A percentile compares a stretch with the other conserved stretches of the same genome.
phyloP scores from a whole-genome alignment of 2,797 vertebrate genomes.

The Anguilla obscura region DNA sequence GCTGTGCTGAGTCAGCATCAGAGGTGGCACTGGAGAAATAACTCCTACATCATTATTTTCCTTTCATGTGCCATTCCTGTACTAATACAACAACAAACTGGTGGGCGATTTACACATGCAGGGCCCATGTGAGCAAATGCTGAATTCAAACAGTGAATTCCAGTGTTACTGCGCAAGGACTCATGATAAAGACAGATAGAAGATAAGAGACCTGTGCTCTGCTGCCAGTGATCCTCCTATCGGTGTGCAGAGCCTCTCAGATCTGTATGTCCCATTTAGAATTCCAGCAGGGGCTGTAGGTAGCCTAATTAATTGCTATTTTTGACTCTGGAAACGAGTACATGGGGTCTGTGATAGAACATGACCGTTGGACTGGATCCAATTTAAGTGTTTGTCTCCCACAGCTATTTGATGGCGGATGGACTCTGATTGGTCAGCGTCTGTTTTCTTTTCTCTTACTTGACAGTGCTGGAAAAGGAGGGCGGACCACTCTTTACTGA shows the following conservation, averaged over 20 bases:
- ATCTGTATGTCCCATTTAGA: conserved; percentile 59
- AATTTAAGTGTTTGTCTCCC: background rate
- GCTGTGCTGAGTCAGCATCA: conserved; percentile 1
- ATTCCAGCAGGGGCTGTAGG: conserved; percentile 59
- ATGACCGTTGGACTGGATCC: conserved; percentile 40
- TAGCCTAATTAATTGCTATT: conserved; percentile 78
- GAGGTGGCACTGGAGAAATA: conserved; percentile 17
- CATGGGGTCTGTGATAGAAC: background rate
- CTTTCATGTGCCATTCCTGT: background rate
- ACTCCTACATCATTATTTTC: background rate
- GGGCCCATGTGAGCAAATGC: background rate
- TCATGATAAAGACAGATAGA: background rate
- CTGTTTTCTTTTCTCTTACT: background rate
- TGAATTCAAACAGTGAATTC: conserved; percentile 37
- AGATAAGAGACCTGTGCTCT: background rate
- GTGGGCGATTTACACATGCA: background rate
- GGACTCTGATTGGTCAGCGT: background rate
- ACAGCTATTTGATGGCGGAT: background rate
- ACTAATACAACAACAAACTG: background rate
- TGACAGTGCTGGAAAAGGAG: background rate
- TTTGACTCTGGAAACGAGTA: conserved; percentile 54
- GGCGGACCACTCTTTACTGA: background rate
- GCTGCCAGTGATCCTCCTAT: conserved; percentile 48
- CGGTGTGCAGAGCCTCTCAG: conserved; percentile 49
- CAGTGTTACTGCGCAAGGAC: conserved; percentile 29